These are phyloP conservation scores for Zoanthus gigantus DNA, from an alignment of 92 coral and sea anemone species.

Conservation along the genomic window DNA sequence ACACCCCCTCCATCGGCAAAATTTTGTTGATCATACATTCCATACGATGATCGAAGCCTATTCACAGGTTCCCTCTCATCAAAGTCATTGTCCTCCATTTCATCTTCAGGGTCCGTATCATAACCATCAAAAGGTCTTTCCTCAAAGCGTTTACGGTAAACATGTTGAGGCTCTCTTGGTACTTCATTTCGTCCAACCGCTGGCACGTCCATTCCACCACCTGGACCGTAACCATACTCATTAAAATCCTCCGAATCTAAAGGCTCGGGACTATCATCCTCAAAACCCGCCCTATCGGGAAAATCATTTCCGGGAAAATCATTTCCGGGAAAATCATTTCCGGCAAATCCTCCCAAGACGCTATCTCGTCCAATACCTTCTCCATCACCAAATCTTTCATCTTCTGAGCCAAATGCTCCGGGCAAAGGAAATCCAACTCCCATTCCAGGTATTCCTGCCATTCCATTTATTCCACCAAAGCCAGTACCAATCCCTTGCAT, in stretches of 20 bases:
- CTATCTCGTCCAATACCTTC: constrained; percentile 52
- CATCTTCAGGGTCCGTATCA: constrained; percentile 60
- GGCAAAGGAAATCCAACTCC: constrained; percentile 35
- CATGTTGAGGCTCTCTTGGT: constrained; percentile 59
- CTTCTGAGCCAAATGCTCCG: constrained; percentile 30
- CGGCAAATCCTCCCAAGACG: constrained; percentile 24
- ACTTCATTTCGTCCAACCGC: constrained; percentile 83
- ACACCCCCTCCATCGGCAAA: neutral
- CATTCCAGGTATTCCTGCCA: constrained; percentile 72
- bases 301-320: constrained; percentile 17
- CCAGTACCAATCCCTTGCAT: constrained; percentile 57
- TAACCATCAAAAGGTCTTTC: constrained; percentile 70
- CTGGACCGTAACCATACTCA: constrained; percentile 16
- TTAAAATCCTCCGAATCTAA: constrained; percentile 61
- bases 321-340: constrained; percentile 16
- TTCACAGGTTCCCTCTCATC: constrained; percentile 26
- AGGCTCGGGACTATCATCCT: constrained; percentile 50
- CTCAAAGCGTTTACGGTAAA: constrained; percentile 58
- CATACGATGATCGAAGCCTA: constrained; percentile 22
- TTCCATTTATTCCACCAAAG: constrained; percentile 65
- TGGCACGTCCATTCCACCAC: constrained; percentile 64
- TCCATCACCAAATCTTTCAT: constrained; percentile 27
- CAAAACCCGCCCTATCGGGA: constrained; percentile 41
- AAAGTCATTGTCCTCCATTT: neutral
- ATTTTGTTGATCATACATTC: constrained; percentile 43